Percentiles rank a stretch among this genome's conserved stretches.
Evolutionary conservation across 2,797 vertebrate species (phyloP).

Genomic region (Sebastes hopkinsi): DNA sequence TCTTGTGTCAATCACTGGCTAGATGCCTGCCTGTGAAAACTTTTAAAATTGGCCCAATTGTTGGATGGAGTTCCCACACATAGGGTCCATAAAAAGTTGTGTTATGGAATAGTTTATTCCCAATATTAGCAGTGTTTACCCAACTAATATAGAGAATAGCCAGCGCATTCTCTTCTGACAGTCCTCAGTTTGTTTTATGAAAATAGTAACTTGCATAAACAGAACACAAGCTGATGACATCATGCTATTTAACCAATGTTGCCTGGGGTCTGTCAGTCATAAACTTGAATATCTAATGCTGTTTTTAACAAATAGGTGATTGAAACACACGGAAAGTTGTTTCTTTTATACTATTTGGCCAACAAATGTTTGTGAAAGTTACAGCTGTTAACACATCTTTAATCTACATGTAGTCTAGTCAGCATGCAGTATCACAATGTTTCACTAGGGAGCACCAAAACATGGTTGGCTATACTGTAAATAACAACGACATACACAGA

Average conservation of each 20-base stretch:
- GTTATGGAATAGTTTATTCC: neutral
- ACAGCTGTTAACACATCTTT: rapidly evolving
- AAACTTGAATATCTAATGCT: neutral
- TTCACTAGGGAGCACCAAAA: slow-evolving; percentile 38
- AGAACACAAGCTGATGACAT: slow-evolving; percentile 4
- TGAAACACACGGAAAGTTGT: neutral
- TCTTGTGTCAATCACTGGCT: neutral
- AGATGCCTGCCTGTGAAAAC: neutral
- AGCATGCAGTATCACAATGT: neutral
- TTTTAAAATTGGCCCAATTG: neutral
- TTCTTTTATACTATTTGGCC: neutral
- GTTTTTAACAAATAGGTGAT: neutral
- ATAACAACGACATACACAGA: neutral
- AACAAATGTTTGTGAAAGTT: neutral
- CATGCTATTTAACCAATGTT: neutral
- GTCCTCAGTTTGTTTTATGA: slow-evolving; percentile 35
- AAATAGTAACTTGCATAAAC: slow-evolving; percentile 29
- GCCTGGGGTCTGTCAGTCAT: neutral
- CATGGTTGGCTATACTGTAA: neutral
- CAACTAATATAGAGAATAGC: neutral
- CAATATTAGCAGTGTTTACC: slow-evolving; percentile 35
- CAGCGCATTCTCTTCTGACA: slow-evolving; percentile 26
- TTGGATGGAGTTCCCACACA: slow-evolving; percentile 30
- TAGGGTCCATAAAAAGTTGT: neutral
- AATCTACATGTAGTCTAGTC: neutral